Conservation (phyloP, 30 jellyfish, hydroid and myxozoan species). For the Mastigias papua region DNA sequence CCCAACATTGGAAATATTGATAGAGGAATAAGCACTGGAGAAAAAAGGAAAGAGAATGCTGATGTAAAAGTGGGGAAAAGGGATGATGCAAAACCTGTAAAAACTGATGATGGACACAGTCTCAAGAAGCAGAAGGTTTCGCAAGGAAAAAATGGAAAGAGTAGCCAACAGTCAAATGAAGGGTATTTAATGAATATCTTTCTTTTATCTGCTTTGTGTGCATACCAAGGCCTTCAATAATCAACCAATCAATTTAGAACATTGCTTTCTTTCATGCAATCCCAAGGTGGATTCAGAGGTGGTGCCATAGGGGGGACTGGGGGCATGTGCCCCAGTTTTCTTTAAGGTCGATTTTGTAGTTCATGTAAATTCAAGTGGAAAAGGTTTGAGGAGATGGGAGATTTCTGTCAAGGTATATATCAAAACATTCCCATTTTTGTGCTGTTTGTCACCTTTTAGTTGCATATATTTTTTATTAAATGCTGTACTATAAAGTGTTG, state of each 20-base stretch:
- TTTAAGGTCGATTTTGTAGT: too few relatives aligned
- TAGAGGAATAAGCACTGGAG: background rate
- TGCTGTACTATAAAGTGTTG: too few relatives aligned
- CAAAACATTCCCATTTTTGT: too few relatives aligned
- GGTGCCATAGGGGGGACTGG: too few relatives aligned
- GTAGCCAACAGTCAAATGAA: background rate
- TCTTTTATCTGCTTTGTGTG: background rate
- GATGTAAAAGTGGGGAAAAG: background rate
- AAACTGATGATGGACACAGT: background rate
- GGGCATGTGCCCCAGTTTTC: too few relatives aligned
- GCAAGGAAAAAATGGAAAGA: background rate
- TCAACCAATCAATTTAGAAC: background rate
- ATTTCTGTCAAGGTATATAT: too few relatives aligned
- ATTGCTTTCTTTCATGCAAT: background rate
- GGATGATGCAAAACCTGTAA: background rate
- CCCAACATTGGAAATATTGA: background rate
- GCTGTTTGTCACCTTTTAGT: too few relatives aligned
- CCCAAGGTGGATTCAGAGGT: too few relatives aligned
- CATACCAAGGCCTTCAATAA: background rate
- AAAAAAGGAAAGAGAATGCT: background rate
- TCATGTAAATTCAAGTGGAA: too few relatives aligned
- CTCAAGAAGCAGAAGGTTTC: conserved; percentile 8
- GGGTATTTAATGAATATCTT: background rate
- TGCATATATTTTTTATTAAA: too few relatives aligned
- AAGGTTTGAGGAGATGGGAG: too few relatives aligned